These are phyloP conservation scores for Tympanuchus pallidicinctus DNA, from an alignment of 2,113 vertebrate genomes.

Conservation along the genomic window DNA sequence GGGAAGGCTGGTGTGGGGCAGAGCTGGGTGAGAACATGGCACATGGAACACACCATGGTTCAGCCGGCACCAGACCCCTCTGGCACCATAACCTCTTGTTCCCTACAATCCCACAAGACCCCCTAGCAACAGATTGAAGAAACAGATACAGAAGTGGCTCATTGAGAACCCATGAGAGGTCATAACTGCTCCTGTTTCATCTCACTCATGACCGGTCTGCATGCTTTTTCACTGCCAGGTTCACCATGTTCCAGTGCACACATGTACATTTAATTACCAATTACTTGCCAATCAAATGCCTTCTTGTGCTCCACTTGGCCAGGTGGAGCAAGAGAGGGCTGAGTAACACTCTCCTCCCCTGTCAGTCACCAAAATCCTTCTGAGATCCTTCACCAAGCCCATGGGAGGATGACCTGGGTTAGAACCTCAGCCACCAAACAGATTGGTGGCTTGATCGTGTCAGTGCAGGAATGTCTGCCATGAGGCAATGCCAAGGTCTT, in stretches of 20 bases:
- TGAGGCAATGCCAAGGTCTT: background rate
- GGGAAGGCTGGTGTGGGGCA: background rate
- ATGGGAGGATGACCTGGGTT: background rate
- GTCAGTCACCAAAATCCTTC: background rate
- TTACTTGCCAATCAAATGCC: background rate
- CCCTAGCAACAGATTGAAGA: conserved; percentile 81
- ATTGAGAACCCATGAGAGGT: background rate
- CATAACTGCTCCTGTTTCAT: background rate
- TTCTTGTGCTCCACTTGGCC: background rate
- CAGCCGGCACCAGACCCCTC: background rate
- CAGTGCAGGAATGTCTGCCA: background rate
- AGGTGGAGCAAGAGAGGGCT: background rate
- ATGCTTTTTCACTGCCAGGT: background rate
- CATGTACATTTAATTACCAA: background rate
- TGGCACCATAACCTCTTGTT: background rate
- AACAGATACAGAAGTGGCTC: conserved; percentile 80
- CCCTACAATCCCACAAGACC: background rate
- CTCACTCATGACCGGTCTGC: background rate
- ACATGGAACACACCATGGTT: background rate
- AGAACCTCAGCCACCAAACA: background rate
- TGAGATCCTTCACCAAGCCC: background rate
- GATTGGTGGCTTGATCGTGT: background rate
- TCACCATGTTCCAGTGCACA: background rate
- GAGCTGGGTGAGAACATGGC: background rate
- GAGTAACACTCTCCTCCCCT: background rate